These are phyloP conservation scores for Caiman crocodilus DNA, from an alignment of 2,797 vertebrate genomes.

Conservation along the genomic window DNA sequence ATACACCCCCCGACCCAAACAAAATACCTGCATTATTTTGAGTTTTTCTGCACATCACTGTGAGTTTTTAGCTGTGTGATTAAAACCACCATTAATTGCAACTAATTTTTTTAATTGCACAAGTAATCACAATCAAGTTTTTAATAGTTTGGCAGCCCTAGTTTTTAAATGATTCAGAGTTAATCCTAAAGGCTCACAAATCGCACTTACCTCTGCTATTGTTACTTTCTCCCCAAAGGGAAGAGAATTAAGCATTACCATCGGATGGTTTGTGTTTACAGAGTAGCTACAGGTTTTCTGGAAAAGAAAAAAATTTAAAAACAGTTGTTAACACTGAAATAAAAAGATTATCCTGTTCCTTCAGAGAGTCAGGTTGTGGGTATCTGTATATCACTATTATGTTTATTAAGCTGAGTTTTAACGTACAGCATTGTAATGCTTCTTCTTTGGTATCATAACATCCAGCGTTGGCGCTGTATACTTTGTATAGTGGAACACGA, in stretches of 20 bases:
- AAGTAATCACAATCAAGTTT: no score
- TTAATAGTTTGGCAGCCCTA: no score
- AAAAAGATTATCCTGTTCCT: neutral
- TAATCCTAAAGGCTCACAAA: neutral
- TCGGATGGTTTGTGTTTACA: constrained; percentile 39
- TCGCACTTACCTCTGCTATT: constrained; percentile 76
- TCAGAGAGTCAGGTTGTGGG: neutral
- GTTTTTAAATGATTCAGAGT: neutral
- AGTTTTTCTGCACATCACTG: no score
- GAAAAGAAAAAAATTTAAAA: neutral
- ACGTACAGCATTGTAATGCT: constrained; percentile 63
- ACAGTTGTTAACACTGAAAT: neutral
- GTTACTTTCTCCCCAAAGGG: constrained; percentile 45
- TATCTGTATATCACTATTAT: neutral
- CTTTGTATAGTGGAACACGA: constrained; percentile 84
- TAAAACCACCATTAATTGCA: no score
- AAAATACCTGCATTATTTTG: no score
- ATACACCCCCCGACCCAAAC: no score
- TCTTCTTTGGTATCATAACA: constrained; percentile 74
- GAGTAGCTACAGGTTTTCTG: constrained; percentile 66
- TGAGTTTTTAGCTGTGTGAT: no score
- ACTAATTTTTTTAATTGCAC: no score
- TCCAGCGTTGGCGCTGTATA: constrained; percentile 71
- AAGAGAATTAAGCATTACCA: constrained; percentile 68
- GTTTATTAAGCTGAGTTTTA: neutral